Base-by-base conservation (phyloP, 2,888 invertebrate genomes). In the Athalia rosae region DNA sequence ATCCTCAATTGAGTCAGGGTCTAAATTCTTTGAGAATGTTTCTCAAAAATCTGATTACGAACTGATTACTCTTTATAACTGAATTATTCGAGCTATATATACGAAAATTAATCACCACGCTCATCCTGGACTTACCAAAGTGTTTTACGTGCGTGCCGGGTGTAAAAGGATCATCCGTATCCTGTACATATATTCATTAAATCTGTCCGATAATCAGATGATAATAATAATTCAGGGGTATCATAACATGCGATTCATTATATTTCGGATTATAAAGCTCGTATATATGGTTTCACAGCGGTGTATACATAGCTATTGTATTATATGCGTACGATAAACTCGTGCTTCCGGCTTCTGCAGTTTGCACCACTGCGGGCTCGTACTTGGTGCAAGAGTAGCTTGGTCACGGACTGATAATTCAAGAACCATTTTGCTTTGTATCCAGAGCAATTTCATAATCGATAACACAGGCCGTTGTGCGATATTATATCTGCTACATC, bases 391-490 rank as follows among this genome's bases (percentile, higher is more conserved):
- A 45, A 71, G 43, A 58, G 28, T 28, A 28, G 28, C 28, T 28
- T 45, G 45, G 56, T 71, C 71, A 71, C 56, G 56, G 71, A 50
- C 56, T 71, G 71, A 71, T 71, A 71, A 71, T 71, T 71, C 56
- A 56, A 71, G 53, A 71, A 58, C 71, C 71, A 71, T 56, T 71
- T 71, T 50, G 13, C 71, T 71, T 71, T 58, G 28, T 28, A 71
- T 71, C 56, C 71, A 13, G 58, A 58, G 56, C 71, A 71, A 71
- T 71, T 71, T 71, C 71, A 71, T 71, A 71, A 71, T 71, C 71
- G 71, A 71, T 71, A 71, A 71, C 71, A 71, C 71, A n/a, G 45
- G 28, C 28, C 28, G 28, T n/a, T n/a, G 28, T 28, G 28, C 9
- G n/a, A n/a, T n/a, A 4, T 58, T 56, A 71, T 71, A 71, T 71